Base-by-base conservation (phyloP, 2,888 invertebrate species). In the Agonopterix alstromeriana region DNA sequence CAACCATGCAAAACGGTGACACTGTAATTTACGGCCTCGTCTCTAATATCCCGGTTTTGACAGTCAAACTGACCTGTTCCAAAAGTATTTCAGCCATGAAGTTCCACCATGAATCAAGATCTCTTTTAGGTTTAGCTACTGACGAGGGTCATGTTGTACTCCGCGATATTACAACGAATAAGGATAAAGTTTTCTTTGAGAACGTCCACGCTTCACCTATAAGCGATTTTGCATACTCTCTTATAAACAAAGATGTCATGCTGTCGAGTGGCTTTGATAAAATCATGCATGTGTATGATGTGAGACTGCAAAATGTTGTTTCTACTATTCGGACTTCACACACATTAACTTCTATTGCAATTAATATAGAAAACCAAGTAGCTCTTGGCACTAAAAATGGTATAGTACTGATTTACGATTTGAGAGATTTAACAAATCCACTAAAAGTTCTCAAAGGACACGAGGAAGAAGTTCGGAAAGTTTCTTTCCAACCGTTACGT, bases 361-460 rank as follows among this genome's bases (percentile, higher is more conserved):
- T 87, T 58, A 80, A 90, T 58, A 59, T 72, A 36, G 85, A 89
- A 35, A 86, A 83, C 55, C 82, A 82, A 60, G 82, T 91, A n/a
- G 90, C 88, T 5, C 75, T 91, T 42, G 91, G 90, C 10, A 85
- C 89, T 12, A 90, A 90, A 62, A 89, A 83, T 71, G 91, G 91
- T n/a, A 60, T 74, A 45, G 73, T 91, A 3, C 63, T 88, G 42
- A 60, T 91, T 3, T 91, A 91, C 70, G 91, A 92, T 67, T 76
- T 90, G 10, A 80, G 91, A 60, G 89, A 90, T 58, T 68, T 91
- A 42, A 77, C 78, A 35, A 75, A 70, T 50, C 89, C 90, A 0
- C 66, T 84, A 10, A 79, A 83, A 61, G 65, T 86, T 10, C 73
- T 91, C 35, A 77, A 81, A 57, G 90, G 88, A 0, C 91, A 91